These are phyloP conservation scores for Rutpela maculata DNA, from an alignment of 2,888 invertebrate species.

Conservation along the genomic window DNA sequence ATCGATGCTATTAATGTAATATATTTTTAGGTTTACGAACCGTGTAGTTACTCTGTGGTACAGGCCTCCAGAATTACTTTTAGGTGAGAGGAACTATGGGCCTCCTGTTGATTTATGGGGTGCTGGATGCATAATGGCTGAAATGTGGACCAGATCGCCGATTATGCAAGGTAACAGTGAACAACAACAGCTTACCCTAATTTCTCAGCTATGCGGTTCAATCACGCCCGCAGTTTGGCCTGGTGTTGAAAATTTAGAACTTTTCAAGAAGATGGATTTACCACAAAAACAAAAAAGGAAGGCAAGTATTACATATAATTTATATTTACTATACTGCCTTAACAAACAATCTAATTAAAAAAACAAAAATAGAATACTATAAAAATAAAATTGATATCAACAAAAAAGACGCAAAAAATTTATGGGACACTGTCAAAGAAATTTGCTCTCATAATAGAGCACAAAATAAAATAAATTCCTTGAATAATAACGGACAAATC, in stretches of 20 bases:
- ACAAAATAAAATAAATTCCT: no score
- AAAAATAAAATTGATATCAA: no score
- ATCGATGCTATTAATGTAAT: not conserved
- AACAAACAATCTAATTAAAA: no score
- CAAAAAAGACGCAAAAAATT: no score
- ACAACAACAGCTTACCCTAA: slow-evolving; percentile 95
- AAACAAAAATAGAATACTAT: no score
- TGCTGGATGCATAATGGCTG: slow-evolving; percentile 99
- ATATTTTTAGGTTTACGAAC: slow-evolving; percentile 91
- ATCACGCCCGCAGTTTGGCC: slow-evolving; percentile 96
- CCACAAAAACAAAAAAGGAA: slow-evolving; percentile 91
- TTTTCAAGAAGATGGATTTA: slow-evolving; percentile 91
- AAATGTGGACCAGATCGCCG: slow-evolving; percentile 98
- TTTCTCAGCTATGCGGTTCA: slow-evolving; percentile 96
- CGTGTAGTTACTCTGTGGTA: slow-evolving; percentile 99
- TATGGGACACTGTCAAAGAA: no score
- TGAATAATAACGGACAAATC: no score
- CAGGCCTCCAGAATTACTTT: slow-evolving; percentile 81
- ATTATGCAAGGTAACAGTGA: slow-evolving; percentile 98
- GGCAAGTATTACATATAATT: slow-evolving; percentile 70
- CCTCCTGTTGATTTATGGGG: slow-evolving; percentile 98
- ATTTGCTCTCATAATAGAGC: no score
- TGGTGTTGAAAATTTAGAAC: slow-evolving; percentile 91
- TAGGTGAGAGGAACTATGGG: slow-evolving; percentile 95
- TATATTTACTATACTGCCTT: no score